These are phyloP conservation scores for Dreissena polymorpha DNA, from an alignment of 1,140 invertebrate genomes.

Conservation along the genomic window DNA sequence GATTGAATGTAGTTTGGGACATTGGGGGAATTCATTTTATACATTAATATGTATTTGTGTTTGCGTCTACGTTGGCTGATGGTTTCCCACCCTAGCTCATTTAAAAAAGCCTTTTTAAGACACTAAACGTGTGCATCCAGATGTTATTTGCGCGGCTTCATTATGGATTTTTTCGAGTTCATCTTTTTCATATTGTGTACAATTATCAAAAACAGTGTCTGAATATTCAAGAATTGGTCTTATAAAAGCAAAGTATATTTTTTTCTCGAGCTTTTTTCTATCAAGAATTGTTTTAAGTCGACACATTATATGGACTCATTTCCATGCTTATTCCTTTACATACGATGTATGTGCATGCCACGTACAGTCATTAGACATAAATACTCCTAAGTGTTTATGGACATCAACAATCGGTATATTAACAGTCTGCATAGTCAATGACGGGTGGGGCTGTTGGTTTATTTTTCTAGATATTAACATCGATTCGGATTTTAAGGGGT, in stretches of 20 bases:
- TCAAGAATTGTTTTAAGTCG: slow-evolving; percentile 22
- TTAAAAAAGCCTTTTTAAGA: too few species aligned
- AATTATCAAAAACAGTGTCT: slow-evolving; percentile 19
- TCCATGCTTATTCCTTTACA: slow-evolving; percentile 10
- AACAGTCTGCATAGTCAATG: slow-evolving; percentile 16
- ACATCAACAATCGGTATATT: background rate
- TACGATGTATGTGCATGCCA: slow-evolving; percentile 18
- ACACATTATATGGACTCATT: slow-evolving; percentile 19
- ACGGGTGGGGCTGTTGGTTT: background rate
- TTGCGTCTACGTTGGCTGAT: too few species aligned
- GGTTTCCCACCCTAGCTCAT: too few species aligned
- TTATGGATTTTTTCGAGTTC: slow-evolving; percentile 20
- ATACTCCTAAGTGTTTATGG: slow-evolving; percentile 25
- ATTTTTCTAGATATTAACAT: too few species aligned
- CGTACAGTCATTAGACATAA: slow-evolving; percentile 14
- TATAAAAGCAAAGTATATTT: slow-evolving; percentile 26
- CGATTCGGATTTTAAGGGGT: too few species aligned
- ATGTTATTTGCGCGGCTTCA: slow-evolving; percentile 29
- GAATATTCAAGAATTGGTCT: slow-evolving; percentile 25
- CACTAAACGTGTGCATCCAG: background rate
- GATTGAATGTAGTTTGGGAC: too few species aligned
- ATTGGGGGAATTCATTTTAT: too few species aligned
- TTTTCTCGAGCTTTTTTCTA: slow-evolving; percentile 29
- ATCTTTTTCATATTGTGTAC: background rate
- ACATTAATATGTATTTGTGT: too few species aligned